Evolutionary conservation across 2,113 vertebrate genomes (phyloP), one percentile per base, ranked within the genome.

Genomic region (Raja brachyura): DNA sequence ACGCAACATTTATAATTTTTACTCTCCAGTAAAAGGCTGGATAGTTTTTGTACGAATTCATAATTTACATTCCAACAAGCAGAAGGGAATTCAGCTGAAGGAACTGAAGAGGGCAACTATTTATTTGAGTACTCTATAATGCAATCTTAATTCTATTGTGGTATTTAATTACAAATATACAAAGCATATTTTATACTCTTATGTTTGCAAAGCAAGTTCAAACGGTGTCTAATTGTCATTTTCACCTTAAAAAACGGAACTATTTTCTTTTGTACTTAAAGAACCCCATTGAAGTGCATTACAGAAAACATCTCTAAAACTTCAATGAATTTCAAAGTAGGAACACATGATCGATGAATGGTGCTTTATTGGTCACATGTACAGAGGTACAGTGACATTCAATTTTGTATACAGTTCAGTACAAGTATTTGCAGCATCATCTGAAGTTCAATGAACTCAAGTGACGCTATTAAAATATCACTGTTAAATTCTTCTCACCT

Each of bases 401-500:
- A 48, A 1, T 48, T 48, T 48, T 48, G 39, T 48, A 48, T 48
- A 48, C 39, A 48, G 39, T 48, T 48, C 39, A 48, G 39, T 48
- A 48, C 39, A 48, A 48, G 39, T 48, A 48, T 85, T 0, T 8
- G 1, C 25, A 59, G 28, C 13, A 85, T 59, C 54, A 11, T 85
- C 25, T 61, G 9, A 61, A 25, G 5, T 86, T 28, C 10, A 88
- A 63, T 66, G 83, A 63, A 18, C 20, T 1, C n/a, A 88, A 31
- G 28, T 88, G 61, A 66, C 9, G n/a, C 28, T 14, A 48, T 33
- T 59, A 81, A n/a, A 77, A 1, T 11, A 28, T 16, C 56, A 88
- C 13, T 88, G 59, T 6, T 66, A n/a, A 93, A 81, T 31, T 25
- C 11, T 76, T 54, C 79, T 79, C 96, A 99, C 99, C 99, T 98